Conservation (phyloP, 2,888 invertebrate species). For the Augiades crinisus region DNA sequence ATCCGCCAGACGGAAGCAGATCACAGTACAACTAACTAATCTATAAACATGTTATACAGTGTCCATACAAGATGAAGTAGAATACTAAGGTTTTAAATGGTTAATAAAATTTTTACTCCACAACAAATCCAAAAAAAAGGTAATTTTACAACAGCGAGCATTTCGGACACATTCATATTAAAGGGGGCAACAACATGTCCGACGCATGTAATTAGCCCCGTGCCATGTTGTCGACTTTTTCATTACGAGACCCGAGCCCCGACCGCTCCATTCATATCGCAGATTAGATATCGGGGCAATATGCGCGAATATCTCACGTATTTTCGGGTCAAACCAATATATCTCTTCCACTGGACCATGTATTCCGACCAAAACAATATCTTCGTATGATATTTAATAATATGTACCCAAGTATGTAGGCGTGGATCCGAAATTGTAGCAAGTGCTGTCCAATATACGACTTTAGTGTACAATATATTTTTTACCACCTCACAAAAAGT, state of each 20-base stretch:
- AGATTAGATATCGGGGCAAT: constrained; percentile 49
- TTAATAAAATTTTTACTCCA: no score
- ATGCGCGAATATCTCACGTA: constrained; percentile 22
- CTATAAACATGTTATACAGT: no score
- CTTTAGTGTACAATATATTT: no score
- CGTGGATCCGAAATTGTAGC: neutral
- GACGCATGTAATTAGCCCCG: constrained; percentile 20
- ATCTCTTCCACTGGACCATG: neutral
- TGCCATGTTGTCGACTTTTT: constrained; percentile 28
- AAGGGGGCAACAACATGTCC: constrained; percentile 3
- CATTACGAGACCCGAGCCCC: constrained; percentile 29
- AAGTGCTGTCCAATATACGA: no score
- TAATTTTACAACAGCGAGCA: neutral
- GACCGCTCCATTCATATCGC: constrained; percentile 46
- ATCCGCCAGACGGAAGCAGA: no score
- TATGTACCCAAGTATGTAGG: no score
- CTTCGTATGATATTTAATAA: constrained; percentile 3
- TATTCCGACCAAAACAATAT: neutral
- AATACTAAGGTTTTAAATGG: no score
- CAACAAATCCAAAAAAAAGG: neutral
- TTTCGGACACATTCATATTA: constrained; percentile 1
- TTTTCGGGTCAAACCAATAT: constrained; percentile 18
- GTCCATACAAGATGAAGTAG: no score
- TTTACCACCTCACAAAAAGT: no score
- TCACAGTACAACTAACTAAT: no score